Percentiles rank a stretch among this genome's conserved stretches.
Conservation (phyloP, 53 echinoderm and acorn worm genomes). For the Hippasteria phrygiana region DNA sequence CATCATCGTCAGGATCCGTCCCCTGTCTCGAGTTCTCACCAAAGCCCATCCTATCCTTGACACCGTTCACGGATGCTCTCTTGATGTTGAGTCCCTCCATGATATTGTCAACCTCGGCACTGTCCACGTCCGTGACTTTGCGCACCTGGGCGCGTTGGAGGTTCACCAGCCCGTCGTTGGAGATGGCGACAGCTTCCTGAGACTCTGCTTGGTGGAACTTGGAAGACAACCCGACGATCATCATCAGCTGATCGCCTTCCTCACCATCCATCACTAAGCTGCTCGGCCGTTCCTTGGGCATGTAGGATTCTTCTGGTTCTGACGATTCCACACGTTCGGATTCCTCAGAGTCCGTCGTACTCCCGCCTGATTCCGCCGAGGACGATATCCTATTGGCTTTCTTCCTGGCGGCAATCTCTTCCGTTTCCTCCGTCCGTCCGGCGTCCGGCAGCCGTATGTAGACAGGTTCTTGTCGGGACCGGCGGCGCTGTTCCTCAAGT, state of each 20-base stretch:
- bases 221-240: neutral
- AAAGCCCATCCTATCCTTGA: neutral
- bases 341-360: slow-evolving; percentile 77
- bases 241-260: slow-evolving; percentile 1
- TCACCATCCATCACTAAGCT: slow-evolving; percentile 27
- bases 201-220: slow-evolving; percentile 30
- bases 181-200: slow-evolving; percentile 37
- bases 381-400: slow-evolving; percentile 63
- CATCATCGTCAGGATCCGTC: too few relatives aligned
- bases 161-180: slow-evolving; percentile 47
- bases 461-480: neutral
- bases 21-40: slow-evolving; percentile 3
- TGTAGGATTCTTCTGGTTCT: slow-evolving; percentile 39
- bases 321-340: slow-evolving; percentile 30
- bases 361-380: slow-evolving; percentile 71
- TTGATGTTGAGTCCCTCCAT: slow-evolving; percentile 25
- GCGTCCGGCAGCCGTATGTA: slow-evolving; percentile 1
- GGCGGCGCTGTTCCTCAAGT: slow-evolving; percentile 20
- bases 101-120: slow-evolving; percentile 28
- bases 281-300: slow-evolving; percentile 49
- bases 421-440: slow-evolving; percentile 7
- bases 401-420: slow-evolving; percentile 4
- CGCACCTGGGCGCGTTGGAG: slow-evolving; percentile 47
- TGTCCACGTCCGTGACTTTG: slow-evolving; percentile 58
- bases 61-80: neutral